Percentiles rank a stretch among this genome's conserved stretches.
phyloP scores from a whole-genome alignment of 2,797 vertebrate species.

The Peromyscus nudipes region DNA sequence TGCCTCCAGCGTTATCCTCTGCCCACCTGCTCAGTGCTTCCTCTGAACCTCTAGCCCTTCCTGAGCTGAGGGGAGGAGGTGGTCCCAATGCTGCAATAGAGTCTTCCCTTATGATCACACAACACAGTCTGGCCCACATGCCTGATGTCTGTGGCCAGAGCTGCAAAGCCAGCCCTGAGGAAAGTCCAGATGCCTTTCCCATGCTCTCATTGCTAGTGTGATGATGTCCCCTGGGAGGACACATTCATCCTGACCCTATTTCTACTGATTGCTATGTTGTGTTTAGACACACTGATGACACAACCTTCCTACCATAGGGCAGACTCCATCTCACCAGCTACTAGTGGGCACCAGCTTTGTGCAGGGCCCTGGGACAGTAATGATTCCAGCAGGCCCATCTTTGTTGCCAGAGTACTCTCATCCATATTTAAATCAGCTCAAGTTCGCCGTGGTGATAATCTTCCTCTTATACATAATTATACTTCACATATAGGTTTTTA shows the following conservation, averaged over 20 bases:
- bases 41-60: background rate
- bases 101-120: background rate
- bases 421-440: conserved; percentile 15
- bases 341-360: background rate
- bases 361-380: background rate
- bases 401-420: background rate
- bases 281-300: background rate
- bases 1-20: background rate
- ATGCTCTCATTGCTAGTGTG: background rate
- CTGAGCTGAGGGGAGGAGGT: background rate
- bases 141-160: background rate
- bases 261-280: background rate
- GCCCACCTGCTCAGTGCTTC: background rate
- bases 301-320: background rate
- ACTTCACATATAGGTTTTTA: conserved; percentile 70
- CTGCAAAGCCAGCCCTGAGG: background rate
- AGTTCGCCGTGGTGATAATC: conserved; percentile 57
- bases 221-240: background rate
- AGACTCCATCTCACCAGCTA: background rate
- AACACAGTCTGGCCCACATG: background rate
- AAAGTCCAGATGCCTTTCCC: background rate
- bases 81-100: background rate
- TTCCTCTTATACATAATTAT: conserved; percentile 66
- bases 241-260: background rate
- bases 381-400: background rate